Evolutionary conservation across 2,888 invertebrate genomes (phyloP), one percentile per base, ranked within the genome.

Genomic region (Perizoma flavofasciatum): DNA sequence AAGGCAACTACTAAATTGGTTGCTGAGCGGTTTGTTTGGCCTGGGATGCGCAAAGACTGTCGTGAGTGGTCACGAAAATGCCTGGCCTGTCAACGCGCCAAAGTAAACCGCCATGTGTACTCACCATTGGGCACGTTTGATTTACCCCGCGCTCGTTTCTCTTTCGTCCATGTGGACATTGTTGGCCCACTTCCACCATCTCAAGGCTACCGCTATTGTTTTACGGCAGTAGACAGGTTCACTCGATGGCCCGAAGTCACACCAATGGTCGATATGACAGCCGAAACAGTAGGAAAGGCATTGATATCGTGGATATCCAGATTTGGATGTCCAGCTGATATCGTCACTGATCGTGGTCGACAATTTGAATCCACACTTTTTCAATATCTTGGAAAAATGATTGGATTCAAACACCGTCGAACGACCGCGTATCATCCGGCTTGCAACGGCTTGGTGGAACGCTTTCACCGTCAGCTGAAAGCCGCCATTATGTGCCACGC

Each of bases 1-100:
- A 72, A 66, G 6, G 68, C 69, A 1, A 57, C 68, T 0, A 43
- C 51, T 0, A 60, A 60, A 22, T 11, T 60, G n/a, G 32, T 60
- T 6, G 48, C 55, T n/a, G 37, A 51, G 9, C 59, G 59, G 4
- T 60, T 43, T 33, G 51, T 60, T 44, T 60, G 59, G 55, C 55
- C 53, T n/a, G 39, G 33, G 5, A 43, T 59, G 44, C 4, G 54
- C 22, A 22, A 22, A 22, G 22, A 22, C 22, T 22, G 22, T 22
- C 22, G 22, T 22, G 22, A 22, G 22, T 48, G 8, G 37, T 52
- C 4, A 46, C 35, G 10, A 5, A 50, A 4, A 3, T 54, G 6
- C 59, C 46, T 33, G 41, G 41, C 41, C 9, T 41, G 41, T 9
- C 41, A 41, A 41, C 41, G 41, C 5, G 41, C 41, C 22, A 22